Base-by-base conservation (phyloP, 2,888 invertebrate species). In the Automeris io region DNA sequence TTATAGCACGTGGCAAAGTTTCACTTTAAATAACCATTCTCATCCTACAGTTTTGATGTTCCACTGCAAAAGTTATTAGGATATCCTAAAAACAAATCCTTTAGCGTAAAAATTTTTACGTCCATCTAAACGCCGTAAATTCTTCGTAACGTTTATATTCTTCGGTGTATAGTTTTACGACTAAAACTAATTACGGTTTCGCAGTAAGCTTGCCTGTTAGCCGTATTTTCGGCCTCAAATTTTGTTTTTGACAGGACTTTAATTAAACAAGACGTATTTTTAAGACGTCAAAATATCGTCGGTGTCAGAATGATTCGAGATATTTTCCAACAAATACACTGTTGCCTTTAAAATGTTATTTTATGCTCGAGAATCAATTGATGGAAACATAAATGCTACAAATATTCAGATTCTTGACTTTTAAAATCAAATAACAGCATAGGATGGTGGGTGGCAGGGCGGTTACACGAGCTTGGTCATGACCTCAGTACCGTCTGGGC, bases 201-300 rank as follows among this genome's bases (percentile, higher is more conserved):
- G 5, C 16, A 29, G 16, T 29, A 29, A 29, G 9, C 29, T 29
- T 29, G 29, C 16, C 8, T 29, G 13, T 29, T 29, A 16, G 13
- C n/a, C 8, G n/a, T 29, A 16, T 29, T 29, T 29, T 16, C 29
- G n/a, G 16, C 29, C 29, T 29, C 29, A 8, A 16, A 29, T 29
- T 16, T 16, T 29, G 29, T 29, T 29, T 29, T 8, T 29, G 29
- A 29, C 29, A 29, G 16, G 29, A 5, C 29, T 29, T 29, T 29
- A 29, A 29, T 29, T 29, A 29, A 29, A 16, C 29, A 29, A 29
- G 16, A 29, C 16, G 29, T 29, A 29, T 29, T 29, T 29, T 29
- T 29, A 29, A 29, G 16, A 29, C 29, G 29, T 16, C 16, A 16
- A 16, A 16, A 29, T 8, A 26, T 13, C 1, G 13, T 12, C 13